Evolutionary conservation across 2,797 vertebrate species (phyloP).

Genomic region (Anguilla marmorata): DNA sequence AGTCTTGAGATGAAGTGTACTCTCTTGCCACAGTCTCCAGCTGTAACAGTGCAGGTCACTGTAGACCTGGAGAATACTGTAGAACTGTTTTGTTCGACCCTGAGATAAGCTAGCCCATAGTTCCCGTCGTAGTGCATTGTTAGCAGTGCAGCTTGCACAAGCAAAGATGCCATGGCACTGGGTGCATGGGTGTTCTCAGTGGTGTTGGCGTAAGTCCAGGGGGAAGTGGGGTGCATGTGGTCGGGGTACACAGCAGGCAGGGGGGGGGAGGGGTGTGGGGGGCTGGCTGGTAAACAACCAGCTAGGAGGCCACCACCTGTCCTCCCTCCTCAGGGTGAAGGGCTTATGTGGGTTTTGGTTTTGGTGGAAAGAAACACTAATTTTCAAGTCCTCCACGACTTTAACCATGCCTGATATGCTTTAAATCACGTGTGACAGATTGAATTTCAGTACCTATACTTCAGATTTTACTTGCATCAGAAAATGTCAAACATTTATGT

Average conservation of each 20-base stretch:
- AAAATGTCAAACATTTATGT: too few species aligned
- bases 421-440: not conserved
- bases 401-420: not conserved
- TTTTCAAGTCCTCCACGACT: not conserved
- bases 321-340: conserved; percentile 16
- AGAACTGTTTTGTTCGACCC: not conserved
- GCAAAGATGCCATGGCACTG: conserved; percentile 6
- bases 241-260: conserved; percentile 9
- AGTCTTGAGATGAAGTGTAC: not conserved
- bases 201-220: conserved; percentile 9
- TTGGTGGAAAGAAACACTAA: not conserved
- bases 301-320: not conserved
- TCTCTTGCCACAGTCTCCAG: not conserved
- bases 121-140: not conserved
- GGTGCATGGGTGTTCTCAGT: not conserved
- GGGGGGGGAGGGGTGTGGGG: not conserved
- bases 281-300: not conserved
- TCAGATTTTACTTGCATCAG: not conserved
- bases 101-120: not conserved
- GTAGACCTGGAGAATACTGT: not conserved
- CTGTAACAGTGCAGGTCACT: not conserved
- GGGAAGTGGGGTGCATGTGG: conserved; percentile 21
- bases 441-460: not conserved
- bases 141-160: not conserved
- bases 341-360: not conserved